A percentile compares a stretch with the other conserved stretches of the same genome.
These are phyloP conservation scores for Pyrrhura leucotis DNA, from an alignment of 2,797 vertebrate genomes.

Conservation along the genomic window DNA sequence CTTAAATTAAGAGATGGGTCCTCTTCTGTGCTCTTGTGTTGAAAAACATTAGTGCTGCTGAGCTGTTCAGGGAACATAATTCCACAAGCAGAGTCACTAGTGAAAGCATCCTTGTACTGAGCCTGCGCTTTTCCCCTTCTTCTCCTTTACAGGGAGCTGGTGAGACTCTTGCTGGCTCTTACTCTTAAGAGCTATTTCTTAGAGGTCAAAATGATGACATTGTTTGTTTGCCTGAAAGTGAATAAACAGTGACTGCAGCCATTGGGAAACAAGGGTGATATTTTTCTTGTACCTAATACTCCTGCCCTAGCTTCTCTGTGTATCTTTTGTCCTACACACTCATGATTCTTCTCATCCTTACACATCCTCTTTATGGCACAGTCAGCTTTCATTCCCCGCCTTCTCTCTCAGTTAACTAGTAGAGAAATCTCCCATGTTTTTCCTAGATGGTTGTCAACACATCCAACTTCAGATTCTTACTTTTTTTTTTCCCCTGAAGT, in stretches of 20 bases:
- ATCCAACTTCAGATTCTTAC: background rate
- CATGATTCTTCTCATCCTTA: background rate
- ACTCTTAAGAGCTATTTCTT: background rate
- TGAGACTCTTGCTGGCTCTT: background rate
- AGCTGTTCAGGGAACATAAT: background rate
- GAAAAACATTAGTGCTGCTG: background rate
- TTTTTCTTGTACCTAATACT: background rate
- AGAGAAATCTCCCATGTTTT: background rate
- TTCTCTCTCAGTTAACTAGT: background rate
- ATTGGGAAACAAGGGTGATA: background rate
- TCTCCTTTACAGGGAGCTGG: fast-evolving
- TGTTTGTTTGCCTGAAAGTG: background rate
- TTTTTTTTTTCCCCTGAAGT: background rate
- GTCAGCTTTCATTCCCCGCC: background rate
- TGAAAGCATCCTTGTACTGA: fast-evolving
- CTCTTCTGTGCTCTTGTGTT: background rate
- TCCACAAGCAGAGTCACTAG: background rate
- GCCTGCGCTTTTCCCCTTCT: fast-evolving
- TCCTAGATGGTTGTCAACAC: background rate
- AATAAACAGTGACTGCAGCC: background rate
- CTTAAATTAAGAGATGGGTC: background rate
- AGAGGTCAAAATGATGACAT: background rate
- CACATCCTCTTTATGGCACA: background rate
- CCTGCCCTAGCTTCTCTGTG: background rate
- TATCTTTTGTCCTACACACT: background rate